Evolutionary conservation across 2,797 vertebrate species (phyloP).

Genomic region (Vipera ursinii): DNA sequence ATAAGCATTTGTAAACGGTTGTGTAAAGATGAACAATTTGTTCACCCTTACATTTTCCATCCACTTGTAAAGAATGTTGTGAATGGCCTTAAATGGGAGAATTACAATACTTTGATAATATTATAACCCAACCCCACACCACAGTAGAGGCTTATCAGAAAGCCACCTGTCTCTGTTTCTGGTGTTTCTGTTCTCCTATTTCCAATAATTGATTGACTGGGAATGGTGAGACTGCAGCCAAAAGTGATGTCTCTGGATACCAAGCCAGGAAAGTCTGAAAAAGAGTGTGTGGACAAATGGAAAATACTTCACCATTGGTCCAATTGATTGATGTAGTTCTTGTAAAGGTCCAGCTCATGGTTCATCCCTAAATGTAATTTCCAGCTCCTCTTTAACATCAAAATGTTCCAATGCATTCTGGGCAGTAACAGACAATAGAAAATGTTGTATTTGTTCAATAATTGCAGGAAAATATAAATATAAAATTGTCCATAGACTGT

Average conservation of each 20-base stretch:
- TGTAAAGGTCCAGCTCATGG: not conserved
- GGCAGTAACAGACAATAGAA: not conserved
- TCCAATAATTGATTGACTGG: not conserved
- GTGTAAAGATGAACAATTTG: not conserved
- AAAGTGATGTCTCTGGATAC: not conserved
- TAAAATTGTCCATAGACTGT: not conserved
- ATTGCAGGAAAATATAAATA: not conserved
- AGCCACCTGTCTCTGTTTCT: not conserved
- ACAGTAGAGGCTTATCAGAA: not conserved
- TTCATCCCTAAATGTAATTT: not conserved
- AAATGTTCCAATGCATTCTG: not conserved
- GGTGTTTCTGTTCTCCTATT: not conserved
- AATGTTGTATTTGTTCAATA: not conserved
- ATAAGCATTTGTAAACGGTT: not conserved
- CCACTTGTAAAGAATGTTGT: not conserved
- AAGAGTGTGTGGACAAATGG: not conserved
- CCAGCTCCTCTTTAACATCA: not conserved
- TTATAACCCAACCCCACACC: not conserved
- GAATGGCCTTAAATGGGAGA: not conserved
- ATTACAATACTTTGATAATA: not conserved
- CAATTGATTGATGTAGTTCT: not conserved
- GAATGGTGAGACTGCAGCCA: not conserved
- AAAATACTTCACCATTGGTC: not conserved
- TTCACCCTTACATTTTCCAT: not conserved
- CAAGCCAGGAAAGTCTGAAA: not conserved